Base-by-base conservation (phyloP, 2,113 vertebrate genomes). In the Riparia riparia region DNA sequence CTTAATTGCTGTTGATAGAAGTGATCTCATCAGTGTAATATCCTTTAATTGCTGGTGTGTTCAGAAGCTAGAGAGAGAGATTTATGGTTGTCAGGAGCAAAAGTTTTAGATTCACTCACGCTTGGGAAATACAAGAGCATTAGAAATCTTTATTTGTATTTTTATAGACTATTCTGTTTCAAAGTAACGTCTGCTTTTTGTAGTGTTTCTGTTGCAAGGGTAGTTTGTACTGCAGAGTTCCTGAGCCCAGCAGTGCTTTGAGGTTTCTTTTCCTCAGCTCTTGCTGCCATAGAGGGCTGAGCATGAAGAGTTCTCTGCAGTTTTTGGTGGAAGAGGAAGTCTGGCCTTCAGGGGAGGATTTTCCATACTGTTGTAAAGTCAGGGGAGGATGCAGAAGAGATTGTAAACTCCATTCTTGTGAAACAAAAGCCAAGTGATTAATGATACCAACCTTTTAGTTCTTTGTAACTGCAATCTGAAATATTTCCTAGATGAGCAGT, bases 251-350 rank as follows among this genome's bases (percentile, higher is more conserved):
- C 26, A 37, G 41, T n/a, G 51, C 41, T 53, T 14, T 32, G 93
- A 53, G 77, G 39, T 85, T 86, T 54, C 65, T 95, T 81, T 50
- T 84, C 90, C 87, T 70, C 83, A 41, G 74, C 86, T 86, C 84
- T 56, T 83, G 50, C 57, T 79, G 12, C 93, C 65, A 34, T 1
- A 18, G 45, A 76, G 58, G 74, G 14, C 68, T 41, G 70, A 85
- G 86, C 51, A 8, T 74, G 95, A 90, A 83, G 78, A 50, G 80
- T 37, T 54, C 71, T 85, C 45, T 7, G 22, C 53, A 29, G 82
- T n/a, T 78, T 29, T 34, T 26, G 56, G 90, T 93, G 73, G 78
- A 51, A 77, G 83, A 82, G 66, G 54, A 70, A 57, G 41, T 45
- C 42, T 88, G 74, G 11, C 85, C 93, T 79, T 94, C 51, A 58